These are phyloP conservation scores for Origma solitaria DNA, from an alignment of 2,113 vertebrate species.

Conservation along the genomic window DNA sequence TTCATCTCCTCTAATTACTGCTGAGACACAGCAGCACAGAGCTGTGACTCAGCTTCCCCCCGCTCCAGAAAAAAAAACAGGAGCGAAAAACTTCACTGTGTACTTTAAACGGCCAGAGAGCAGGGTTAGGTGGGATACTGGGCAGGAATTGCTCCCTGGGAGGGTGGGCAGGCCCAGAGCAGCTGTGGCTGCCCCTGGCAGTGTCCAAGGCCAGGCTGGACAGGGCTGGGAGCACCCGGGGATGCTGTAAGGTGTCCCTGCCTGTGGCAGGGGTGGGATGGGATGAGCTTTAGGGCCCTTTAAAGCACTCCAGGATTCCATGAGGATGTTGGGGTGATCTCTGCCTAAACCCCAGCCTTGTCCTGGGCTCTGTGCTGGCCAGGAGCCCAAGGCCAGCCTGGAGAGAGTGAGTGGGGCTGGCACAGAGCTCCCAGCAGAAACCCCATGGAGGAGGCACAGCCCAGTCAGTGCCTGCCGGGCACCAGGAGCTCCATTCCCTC, in stretches of 20 bases:
- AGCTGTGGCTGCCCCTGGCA: not conserved
- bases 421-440: not conserved
- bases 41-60: not conserved
- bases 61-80: not conserved
- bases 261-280: fast-evolving
- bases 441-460: fast-evolving
- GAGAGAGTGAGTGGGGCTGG: not conserved
- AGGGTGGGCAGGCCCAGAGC: not conserved
- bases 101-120: not conserved
- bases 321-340: not conserved
- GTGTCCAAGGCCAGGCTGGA: not conserved
- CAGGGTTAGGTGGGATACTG: fast-evolving
- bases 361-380: not conserved
- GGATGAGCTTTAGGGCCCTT: not conserved
- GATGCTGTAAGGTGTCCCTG: not conserved
- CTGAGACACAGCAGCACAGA: not conserved
- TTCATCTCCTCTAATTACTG: not conserved
- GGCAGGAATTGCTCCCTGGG: not conserved
- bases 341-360: not conserved
- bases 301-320: not conserved
- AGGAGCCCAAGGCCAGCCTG: not conserved
- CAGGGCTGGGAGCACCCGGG: not conserved
- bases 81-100: not conserved
- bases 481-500: not conserved
- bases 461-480: not conserved